Conservation (phyloP, 1,140 invertebrate genomes). For the Gyrodactylus salaris region DNA sequence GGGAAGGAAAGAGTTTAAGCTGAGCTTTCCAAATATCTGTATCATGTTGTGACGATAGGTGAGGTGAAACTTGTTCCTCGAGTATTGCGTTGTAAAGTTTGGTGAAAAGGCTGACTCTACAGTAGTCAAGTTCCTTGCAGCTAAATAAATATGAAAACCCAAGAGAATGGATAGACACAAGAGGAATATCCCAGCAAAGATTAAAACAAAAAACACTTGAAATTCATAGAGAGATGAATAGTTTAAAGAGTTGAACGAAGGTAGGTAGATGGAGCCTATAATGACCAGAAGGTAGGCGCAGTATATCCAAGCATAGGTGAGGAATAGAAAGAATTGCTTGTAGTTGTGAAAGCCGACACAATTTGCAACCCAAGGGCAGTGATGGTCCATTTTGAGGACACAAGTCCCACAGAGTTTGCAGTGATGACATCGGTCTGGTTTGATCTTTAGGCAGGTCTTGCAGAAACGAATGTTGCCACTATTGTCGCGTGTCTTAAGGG, state of each 20-base stretch:
- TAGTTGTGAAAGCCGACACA: constrained; percentile 97
- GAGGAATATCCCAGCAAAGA: neutral
- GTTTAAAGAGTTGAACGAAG: neutral
- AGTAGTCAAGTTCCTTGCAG: neutral
- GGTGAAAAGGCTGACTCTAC: neutral
- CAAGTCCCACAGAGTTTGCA: constrained; percentile 54
- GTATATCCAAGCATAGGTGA: neutral
- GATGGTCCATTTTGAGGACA: constrained; percentile 94
- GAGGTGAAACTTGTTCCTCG: neutral
- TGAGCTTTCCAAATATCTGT: neutral
- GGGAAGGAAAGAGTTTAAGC: neutral
- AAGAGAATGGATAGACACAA: neutral
- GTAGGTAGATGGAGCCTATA: neutral
- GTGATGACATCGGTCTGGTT: constrained; percentile 86
- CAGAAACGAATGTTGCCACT: constrained; percentile 9
- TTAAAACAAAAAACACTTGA: neutral
- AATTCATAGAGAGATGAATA: neutral
- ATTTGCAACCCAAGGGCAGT: constrained; percentile 87
- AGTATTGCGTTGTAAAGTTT: neutral
- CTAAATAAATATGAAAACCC: neutral
- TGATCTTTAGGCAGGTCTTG: constrained; percentile 73
- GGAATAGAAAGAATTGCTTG: constrained; percentile 91
- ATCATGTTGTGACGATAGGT: neutral
- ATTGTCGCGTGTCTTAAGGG: neutral
- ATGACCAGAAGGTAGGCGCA: neutral